phyloP scores from a whole-genome alignment of 2,797 vertebrate species.

The Pagetopsis macropterus region DNA sequence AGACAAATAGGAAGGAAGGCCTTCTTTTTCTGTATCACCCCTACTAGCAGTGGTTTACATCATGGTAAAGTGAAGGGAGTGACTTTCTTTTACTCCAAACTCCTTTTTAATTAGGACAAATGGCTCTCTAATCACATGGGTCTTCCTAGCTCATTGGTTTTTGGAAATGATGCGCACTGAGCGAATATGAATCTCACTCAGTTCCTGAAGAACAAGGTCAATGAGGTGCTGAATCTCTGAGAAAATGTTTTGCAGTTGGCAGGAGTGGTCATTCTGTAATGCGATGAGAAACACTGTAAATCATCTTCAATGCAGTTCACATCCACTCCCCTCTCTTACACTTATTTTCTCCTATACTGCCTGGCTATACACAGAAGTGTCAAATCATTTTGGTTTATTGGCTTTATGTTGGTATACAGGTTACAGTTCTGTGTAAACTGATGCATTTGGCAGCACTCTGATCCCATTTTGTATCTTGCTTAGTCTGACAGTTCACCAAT shows the following conservation, averaged over 20 bases:
- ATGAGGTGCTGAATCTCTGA: conserved; percentile 7
- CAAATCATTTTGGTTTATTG: background rate
- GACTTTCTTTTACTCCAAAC: conserved; percentile 33
- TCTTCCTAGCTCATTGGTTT: conserved; percentile 5
- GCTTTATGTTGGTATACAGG: background rate
- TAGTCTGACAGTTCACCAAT: background rate
- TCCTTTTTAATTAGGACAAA: conserved; percentile 42
- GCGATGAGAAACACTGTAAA: conserved; percentile 4
- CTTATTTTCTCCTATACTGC: background rate
- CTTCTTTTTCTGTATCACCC: conserved; percentile 1
- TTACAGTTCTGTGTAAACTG: background rate
- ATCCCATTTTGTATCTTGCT: conserved; percentile 1
- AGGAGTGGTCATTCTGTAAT: conserved; percentile 1
- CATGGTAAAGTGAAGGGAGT: conserved; percentile 24
- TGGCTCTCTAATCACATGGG: background rate
- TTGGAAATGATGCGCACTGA: conserved; percentile 7
- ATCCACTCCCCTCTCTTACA: background rate
- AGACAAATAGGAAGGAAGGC: conserved; percentile 12
- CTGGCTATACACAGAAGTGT: conserved; percentile 1
- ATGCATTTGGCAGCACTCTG: conserved; percentile 6
- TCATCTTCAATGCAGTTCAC: background rate
- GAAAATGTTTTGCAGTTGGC: conserved; percentile 8
- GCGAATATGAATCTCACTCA: conserved; percentile 14
- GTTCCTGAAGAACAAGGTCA: conserved; percentile 10
- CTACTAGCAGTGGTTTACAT: conserved; percentile 22